Percentiles rank a stretch among this genome's conserved stretches.
phyloP scores from a whole-genome alignment of 2,797 vertebrate species.

The Buphagus erythrorhynchus region DNA sequence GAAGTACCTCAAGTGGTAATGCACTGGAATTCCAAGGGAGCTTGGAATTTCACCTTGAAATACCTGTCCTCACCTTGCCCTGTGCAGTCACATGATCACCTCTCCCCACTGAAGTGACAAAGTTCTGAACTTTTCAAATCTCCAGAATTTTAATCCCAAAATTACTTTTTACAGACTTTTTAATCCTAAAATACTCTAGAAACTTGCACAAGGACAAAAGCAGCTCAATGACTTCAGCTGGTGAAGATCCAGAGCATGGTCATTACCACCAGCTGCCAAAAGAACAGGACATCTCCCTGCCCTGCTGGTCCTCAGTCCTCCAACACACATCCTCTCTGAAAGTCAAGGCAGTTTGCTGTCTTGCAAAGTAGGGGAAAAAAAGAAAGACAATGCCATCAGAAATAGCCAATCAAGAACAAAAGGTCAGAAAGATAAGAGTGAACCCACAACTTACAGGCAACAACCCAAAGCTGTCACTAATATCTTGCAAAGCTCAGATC shows the following conservation, averaged over 20 bases:
- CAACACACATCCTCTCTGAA: background rate
- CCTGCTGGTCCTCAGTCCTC: background rate
- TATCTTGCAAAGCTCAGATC: background rate
- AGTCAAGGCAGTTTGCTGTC: background rate
- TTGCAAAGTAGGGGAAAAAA: background rate
- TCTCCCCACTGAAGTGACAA: background rate
- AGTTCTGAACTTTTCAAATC: background rate
- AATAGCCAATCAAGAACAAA: background rate
- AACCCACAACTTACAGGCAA: background rate
- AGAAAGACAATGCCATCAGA: background rate
- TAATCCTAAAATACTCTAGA: background rate
- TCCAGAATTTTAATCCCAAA: background rate
- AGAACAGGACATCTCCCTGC: background rate
- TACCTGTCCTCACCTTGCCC: background rate
- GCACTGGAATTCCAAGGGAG: background rate
- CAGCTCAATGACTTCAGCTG: background rate
- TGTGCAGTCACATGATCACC: background rate
- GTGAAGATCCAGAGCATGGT: background rate
- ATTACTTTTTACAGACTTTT: too few relatives aligned
- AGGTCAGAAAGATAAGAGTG: background rate
- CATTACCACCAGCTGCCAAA: background rate
- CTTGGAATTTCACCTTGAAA: conserved; percentile 30
- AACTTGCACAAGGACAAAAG: background rate
- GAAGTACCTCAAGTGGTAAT: background rate
- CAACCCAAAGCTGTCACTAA: background rate